Evolutionary conservation across 1,140 invertebrate genomes (phyloP), one percentile per base, ranked within the genome.

Genomic region (Venturia canescens): DNA sequence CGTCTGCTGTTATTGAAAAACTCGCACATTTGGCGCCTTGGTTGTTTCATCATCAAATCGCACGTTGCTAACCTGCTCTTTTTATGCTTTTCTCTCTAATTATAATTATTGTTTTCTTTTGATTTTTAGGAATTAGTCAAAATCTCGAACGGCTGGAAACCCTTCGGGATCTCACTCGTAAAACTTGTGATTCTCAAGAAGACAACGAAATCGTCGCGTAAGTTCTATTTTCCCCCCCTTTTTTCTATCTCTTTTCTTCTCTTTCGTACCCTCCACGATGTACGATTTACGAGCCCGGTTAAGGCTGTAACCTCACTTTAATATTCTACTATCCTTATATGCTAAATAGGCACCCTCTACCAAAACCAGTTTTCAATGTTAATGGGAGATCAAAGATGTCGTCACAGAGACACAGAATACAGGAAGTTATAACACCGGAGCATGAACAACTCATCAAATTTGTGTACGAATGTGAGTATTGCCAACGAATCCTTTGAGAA

Each of bases 381-480:
- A 95, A 95, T 92, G 94, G 94, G 70, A 95, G 94, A 80, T 89
- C 89, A 13, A 93, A 95, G 93, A 89, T 94, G 91, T 89, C 89
- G 90, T 86, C 93, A 88, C 89, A 93, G 92, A 89, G 93, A 93
- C 93, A 93, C 93, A 88, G 90, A 77, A 88, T 85, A 80, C 94
- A 95, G 84, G 93, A 95, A 91, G 92, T 93, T 79, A 94, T 96
- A 60, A 94, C 93, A 77, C 95, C 95, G 71, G 94, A 96, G 82
- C 95, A 96, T 86, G 94, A 95, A 87, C 95, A 95, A 91, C 93
- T 96, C 70, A 95, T 96, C 88, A 95, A 94, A 91, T 96, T 93
- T 90, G 94, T 96, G 83, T 93, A 94, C 89, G 95, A 95, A 90
- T 94, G 94, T 95, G 92, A 93, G 94, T 93, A 81, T 77, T 63